These are phyloP conservation scores for Onthophagus sagittarius DNA, from an alignment of 2,888 invertebrate genomes.

Conservation along the genomic window DNA sequence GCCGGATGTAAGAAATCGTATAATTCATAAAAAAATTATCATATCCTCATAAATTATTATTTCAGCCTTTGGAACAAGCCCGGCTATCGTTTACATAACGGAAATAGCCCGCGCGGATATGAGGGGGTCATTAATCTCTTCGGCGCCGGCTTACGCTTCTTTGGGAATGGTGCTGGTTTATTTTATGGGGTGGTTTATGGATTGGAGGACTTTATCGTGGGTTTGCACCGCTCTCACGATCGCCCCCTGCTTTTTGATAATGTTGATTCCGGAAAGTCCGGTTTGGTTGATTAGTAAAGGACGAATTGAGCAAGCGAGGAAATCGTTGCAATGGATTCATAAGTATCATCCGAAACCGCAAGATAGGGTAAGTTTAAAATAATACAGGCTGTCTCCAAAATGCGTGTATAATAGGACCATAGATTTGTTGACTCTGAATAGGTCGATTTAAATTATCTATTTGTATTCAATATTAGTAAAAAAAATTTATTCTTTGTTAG, in stretches of 20 bases:
- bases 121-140: conserved; percentile 57
- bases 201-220: conserved; percentile 58
- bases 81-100: conserved; percentile 60
- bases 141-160: conserved; percentile 57
- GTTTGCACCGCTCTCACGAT: conserved; percentile 52
- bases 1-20: conserved; percentile 50
- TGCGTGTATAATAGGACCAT: too few relatives aligned
- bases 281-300: conserved; percentile 58
- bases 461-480: neutral
- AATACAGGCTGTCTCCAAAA: too few relatives aligned
- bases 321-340: conserved; percentile 52
- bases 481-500: too few relatives aligned
- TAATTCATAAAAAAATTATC: too few relatives aligned
- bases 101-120: conserved; percentile 59
- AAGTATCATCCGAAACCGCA: conserved; percentile 49
- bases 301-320: conserved; percentile 53
- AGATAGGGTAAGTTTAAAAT: conserved; percentile 46
- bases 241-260: conserved; percentile 50
- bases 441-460: neutral
- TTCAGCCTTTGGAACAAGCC: conserved; percentile 55
- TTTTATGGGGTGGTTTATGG: conserved; percentile 53
- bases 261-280: conserved; percentile 58
- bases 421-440: too few relatives aligned
- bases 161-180: conserved; percentile 58
- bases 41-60: too few relatives aligned